These are phyloP conservation scores for Melitaea cinxia DNA, from an alignment of 1,140 invertebrate genomes.

Conservation along the genomic window DNA sequence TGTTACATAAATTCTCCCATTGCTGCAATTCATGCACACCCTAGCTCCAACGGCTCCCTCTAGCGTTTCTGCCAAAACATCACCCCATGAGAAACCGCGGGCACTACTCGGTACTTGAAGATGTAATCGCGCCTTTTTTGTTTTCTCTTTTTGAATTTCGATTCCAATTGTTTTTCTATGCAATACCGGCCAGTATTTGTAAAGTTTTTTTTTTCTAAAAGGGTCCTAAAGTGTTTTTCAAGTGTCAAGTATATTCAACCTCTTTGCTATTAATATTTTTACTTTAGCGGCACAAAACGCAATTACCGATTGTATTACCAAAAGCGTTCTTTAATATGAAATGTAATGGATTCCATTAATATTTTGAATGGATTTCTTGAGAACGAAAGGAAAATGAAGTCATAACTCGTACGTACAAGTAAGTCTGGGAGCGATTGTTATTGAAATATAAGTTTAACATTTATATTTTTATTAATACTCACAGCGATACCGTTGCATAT, in stretches of 20 bases:
- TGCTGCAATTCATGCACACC: slow-evolving; percentile 21
- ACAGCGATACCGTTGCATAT: too few relatives aligned
- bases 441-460: not conserved
- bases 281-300: slow-evolving; percentile 38
- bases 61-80: slow-evolving; percentile 71
- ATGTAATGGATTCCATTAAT: slow-evolving; percentile 37
- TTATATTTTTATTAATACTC: not conserved
- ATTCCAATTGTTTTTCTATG: slow-evolving; percentile 58
- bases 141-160: slow-evolving; percentile 60
- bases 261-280: slow-evolving; percentile 41
- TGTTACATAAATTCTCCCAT: not conserved
- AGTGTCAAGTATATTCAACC: slow-evolving; percentile 51
- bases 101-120: slow-evolving; percentile 60
- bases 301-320: slow-evolving; percentile 36
- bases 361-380: slow-evolving; percentile 31
- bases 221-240: slow-evolving; percentile 49
- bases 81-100: slow-evolving; percentile 73
- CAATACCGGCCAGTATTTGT: slow-evolving; percentile 53
- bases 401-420: not conserved
- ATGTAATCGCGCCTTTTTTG: slow-evolving; percentile 76
- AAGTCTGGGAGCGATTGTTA: not conserved
- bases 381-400: slow-evolving; percentile 12
- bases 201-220: slow-evolving; percentile 37
- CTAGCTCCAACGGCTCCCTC: slow-evolving; percentile 59
- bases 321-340: slow-evolving; percentile 34